A percentile compares a stretch with the other conserved stretches of the same genome.
phyloP scores from a whole-genome alignment of 2,113 vertebrate genomes.

The Archilochus colubris region DNA sequence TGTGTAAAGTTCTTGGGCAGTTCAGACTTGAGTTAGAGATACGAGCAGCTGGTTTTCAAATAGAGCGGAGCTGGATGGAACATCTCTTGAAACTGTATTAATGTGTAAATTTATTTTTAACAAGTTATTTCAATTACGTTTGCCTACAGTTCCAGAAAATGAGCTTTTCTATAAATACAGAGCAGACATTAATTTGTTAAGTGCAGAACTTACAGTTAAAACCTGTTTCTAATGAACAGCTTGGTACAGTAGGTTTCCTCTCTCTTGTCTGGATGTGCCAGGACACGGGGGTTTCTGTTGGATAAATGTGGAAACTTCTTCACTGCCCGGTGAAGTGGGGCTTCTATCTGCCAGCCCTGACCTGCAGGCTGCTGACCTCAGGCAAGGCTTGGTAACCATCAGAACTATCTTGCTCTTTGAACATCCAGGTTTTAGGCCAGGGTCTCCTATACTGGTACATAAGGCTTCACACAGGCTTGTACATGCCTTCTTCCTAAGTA shows the following conservation, averaged over 20 bases:
- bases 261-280: rapidly evolving
- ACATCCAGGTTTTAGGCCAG: neutral
- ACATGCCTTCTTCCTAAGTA: neutral
- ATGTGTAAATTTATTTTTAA: neutral
- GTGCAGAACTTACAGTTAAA: no score
- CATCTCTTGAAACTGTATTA: neutral
- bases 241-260: neutral
- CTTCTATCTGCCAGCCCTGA: neutral
- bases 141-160: neutral
- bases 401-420: neutral
- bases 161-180: neutral
- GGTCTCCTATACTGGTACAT: rapidly evolving
- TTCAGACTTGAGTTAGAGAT: neutral
- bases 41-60: neutral
- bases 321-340: neutral
- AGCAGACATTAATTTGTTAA: neutral
- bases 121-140: neutral
- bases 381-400: neutral
- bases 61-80: neutral
- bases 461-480: neutral
- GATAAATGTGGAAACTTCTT: neutral
- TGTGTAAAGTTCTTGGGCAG: neutral
- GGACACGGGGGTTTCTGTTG: neutral
- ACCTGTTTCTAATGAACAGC: neutral
- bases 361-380: neutral